Evolutionary conservation across 2,888 invertebrate genomes (phyloP), one percentile per base, ranked within the genome.

Genomic region (Andrena trimmerana): DNA sequence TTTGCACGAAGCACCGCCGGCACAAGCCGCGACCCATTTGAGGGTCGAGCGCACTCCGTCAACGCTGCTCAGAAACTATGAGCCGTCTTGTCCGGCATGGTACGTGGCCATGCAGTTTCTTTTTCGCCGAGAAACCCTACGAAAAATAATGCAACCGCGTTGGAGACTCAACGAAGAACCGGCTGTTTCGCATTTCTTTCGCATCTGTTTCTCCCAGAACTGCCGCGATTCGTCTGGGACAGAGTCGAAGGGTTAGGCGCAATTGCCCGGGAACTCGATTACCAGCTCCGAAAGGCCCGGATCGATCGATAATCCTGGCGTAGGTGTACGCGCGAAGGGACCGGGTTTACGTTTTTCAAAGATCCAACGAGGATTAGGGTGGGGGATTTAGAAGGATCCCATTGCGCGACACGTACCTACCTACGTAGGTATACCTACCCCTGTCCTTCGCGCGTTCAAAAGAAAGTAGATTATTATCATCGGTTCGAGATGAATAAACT

Each of bases 211-310:
- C 27, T 31, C 31, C 1, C 8, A 0, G 10, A 57, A 57, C 10
- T 4, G 4, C 4, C 20, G 24, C 7, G 24, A 57, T 16, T n/a
- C 27, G 27, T 8, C 24, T 65, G 42, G 48, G 24, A 27, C 59
- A 50, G 42, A n/a, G 67, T 65, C 60, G 57, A 77, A 73, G 63
- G 29, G 69, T 76, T 67, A 68, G 77, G 77, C 24, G 62, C 81
- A 71, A 81, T 77, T 81, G 70, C 50, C 20, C 4, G 54, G 50
- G 57, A 62, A 69, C 72, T 70, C 60, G 67, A 62, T 57, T 73
- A 71, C 71, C 52, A 50, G 4, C 62, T 20, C 27, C 52, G 29
- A 62, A 50, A 42, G 36, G 20, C 3, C 42, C 16, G 42, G 42
- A 4, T 69, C 62, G 77, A 77, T 36, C 74, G 67, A 78, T 59